phyloP scores from a whole-genome alignment of 2,888 invertebrate species.

The Cartodere bifasciata region DNA sequence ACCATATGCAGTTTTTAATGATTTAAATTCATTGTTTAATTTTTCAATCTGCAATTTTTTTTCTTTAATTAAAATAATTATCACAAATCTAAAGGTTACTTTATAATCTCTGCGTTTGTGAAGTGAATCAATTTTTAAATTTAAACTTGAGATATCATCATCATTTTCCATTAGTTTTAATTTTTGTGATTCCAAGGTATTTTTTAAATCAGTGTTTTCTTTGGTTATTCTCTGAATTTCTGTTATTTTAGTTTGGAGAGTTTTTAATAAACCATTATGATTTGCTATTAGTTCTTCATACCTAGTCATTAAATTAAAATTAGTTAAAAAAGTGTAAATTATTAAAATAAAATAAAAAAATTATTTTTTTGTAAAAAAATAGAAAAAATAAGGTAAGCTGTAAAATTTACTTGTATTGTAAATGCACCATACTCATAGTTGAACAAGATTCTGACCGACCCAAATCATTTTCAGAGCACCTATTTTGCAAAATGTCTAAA shows the following conservation, averaged over 20 bases:
- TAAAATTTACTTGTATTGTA: conserved; percentile 40
- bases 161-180: neutral
- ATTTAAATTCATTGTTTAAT: no score
- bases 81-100: no score
- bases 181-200: neutral
- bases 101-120: neutral
- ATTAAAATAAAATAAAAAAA: neutral
- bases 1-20: no score
- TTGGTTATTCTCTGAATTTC: neutral
- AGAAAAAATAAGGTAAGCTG: no score
- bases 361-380: no score
- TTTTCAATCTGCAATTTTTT: no score
- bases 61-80: no score
- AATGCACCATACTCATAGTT: conserved; percentile 41
- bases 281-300: conserved; percentile 8
- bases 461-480: conserved; percentile 14
- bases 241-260: neutral
- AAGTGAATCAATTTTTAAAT: neutral
- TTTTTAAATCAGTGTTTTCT: neutral
- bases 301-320: neutral
- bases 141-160: neutral
- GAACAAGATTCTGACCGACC: conserved; percentile 37
- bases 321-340: neutral
- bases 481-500: conserved; percentile 24
- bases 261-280: conserved; percentile 2